A percentile compares a stretch with the other conserved stretches of the same genome.
Conservation (phyloP, 2,113 vertebrate genomes). For the Pelvicachromis taeniatus region DNA sequence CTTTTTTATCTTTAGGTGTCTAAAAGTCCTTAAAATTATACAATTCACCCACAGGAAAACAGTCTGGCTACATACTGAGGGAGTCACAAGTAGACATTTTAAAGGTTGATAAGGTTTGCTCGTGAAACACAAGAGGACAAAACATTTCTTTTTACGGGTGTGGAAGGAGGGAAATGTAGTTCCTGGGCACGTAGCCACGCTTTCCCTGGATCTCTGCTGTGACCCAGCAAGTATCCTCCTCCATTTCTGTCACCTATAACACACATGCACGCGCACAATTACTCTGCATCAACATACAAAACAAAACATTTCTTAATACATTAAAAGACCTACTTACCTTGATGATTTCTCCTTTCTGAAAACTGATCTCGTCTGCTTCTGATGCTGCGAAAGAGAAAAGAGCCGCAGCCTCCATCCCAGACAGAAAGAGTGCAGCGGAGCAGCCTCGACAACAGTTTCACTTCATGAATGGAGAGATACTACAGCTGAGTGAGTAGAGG, state of each 20-base stretch:
- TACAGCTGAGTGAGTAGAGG: conserved; percentile 6
- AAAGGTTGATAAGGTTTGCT: background rate
- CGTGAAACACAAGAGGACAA: background rate
- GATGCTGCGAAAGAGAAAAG: conserved; percentile 84
- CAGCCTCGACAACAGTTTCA: background rate
- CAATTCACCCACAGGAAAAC: background rate
- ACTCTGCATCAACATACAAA: background rate
- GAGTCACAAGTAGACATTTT: background rate
- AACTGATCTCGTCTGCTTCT: conserved; percentile 84
- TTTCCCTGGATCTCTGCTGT: conserved; percentile 85
- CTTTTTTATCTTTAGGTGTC: background rate
- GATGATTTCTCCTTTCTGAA: conserved; percentile 85
- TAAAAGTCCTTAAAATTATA: background rate
- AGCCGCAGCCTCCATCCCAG: conserved; percentile 85
- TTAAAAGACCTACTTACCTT: conserved; percentile 73
- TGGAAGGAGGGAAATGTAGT: conserved; percentile 89
- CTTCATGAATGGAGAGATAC: conserved; percentile 23
- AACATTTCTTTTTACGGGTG: conserved; percentile 77
- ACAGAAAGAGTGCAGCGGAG: background rate
- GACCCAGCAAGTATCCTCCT: conserved; percentile 92
- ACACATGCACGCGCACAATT: conserved; percentile 9
- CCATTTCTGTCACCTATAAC: conserved; percentile 90
- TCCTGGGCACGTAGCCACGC: conserved; percentile 87
- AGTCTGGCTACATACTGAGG: background rate
- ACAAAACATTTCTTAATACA: background rate